phyloP scores from a whole-genome alignment of 2,797 vertebrate species.

The Enteromius viviparus region DNA sequence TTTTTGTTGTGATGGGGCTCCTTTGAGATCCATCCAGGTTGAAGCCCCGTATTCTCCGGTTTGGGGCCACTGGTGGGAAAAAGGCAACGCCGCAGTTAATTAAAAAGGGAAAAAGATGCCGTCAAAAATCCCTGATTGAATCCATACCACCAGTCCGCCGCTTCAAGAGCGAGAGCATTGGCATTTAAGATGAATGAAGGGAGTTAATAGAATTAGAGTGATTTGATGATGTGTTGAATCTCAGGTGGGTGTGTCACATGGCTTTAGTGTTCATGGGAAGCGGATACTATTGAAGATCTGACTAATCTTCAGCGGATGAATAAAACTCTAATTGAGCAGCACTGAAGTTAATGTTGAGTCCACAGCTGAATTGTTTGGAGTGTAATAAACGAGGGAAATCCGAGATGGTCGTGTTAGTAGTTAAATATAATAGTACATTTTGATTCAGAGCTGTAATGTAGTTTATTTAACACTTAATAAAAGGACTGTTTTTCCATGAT shows the following conservation, averaged over 20 bases:
- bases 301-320: neutral
- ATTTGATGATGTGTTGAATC: conserved; percentile 55
- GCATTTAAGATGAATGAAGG: conserved; percentile 54
- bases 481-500: neutral
- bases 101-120: conserved; percentile 62
- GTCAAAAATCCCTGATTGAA: conserved; percentile 55
- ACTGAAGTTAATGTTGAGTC: neutral
- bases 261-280: conserved; percentile 46
- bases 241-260: conserved; percentile 38
- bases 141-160: conserved; percentile 40
- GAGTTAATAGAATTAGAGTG: conserved; percentile 57
- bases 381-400: neutral
- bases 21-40: conserved; percentile 61
- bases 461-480: neutral
- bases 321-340: neutral
- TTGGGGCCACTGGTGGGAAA: conserved; percentile 59
- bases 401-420: neutral
- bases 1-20: conserved; percentile 54
- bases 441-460: neutral
- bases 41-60: conserved; percentile 20
- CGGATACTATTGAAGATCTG: conserved; percentile 37
- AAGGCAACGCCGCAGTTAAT: conserved; percentile 57
- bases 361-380: neutral
- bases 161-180: conserved; percentile 32
- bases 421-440: neutral